Conservation (phyloP, 2,888 invertebrate genomes). For the Parapristionchus giblindavisi region DNA sequence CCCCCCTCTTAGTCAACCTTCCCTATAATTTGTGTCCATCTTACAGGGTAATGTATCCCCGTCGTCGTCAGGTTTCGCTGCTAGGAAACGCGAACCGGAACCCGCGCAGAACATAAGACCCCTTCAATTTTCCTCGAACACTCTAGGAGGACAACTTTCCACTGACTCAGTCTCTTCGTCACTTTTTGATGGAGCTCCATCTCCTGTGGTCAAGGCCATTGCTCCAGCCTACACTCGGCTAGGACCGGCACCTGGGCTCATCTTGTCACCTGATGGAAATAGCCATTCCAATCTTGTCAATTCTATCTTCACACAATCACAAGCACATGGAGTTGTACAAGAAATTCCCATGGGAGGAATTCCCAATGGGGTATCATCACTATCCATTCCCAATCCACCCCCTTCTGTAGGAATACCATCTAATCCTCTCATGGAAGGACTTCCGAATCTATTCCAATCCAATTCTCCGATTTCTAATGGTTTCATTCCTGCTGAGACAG, state of each 20-base stretch:
- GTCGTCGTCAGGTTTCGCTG: too few species aligned
- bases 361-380: slow-evolving; percentile 27
- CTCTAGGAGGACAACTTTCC: too few species aligned
- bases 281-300: slow-evolving; percentile 53
- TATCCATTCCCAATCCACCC: slow-evolving; percentile 17
- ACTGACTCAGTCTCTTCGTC: too few species aligned
- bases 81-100: too few species aligned
- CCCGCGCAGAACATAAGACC: too few species aligned
- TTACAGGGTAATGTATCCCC: too few species aligned
- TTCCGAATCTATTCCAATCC: slow-evolving; percentile 24
- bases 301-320: slow-evolving; percentile 61
- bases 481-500: slow-evolving; percentile 11
- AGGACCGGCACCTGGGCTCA: slow-evolving; percentile 29
- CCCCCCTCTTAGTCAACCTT: slow-evolving; percentile 12
- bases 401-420: slow-evolving; percentile 2
- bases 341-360: slow-evolving; percentile 31
- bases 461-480: slow-evolving; percentile 1
- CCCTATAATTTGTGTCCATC: not conserved
- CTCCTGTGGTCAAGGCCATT: too few species aligned
- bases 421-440: not conserved
- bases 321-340: slow-evolving; percentile 11
- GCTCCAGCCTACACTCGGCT: slow-evolving; percentile 24
- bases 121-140: too few species aligned
- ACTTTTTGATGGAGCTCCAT: too few species aligned
- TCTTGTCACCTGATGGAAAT: slow-evolving; percentile 1